Conservation (phyloP, 2,888 invertebrate genomes). For the Troides helena region DNA sequence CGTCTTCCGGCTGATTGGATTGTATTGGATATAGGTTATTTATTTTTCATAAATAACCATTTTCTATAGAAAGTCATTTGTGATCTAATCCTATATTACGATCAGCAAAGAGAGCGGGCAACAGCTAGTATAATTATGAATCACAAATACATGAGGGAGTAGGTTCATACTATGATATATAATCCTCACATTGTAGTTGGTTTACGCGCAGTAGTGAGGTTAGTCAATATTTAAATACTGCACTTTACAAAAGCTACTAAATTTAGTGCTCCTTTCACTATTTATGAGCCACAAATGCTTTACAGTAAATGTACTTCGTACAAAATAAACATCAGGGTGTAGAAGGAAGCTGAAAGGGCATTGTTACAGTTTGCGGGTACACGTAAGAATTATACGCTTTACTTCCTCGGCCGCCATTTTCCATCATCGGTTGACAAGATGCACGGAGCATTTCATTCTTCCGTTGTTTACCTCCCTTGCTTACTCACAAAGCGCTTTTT, state of each 20-base stretch:
- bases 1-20: no score
- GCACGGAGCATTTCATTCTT: constrained; percentile 22
- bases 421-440: constrained; percentile 26
- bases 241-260: background rate
- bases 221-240: background rate
- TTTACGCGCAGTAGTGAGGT: no score
- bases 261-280: background rate
- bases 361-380: constrained; percentile 23
- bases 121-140: no score
- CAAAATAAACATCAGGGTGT: constrained; percentile 2
- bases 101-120: no score
- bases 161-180: no score
- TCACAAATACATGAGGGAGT: no score
- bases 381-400: constrained; percentile 27
- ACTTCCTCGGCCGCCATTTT: constrained; percentile 24
- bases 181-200: no score
- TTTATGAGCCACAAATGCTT: background rate
- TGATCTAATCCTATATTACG: no score
- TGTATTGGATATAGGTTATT: no score
- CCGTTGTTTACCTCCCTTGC: constrained; percentile 17
- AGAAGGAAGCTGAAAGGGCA: constrained; percentile 16
- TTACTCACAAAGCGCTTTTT: constrained; percentile 7
- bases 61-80: no score
- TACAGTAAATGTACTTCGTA: constrained; percentile 2
- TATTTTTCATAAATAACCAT: no score